Evolutionary conservation across 2,113 vertebrate species (phyloP).

Genomic region (Trogon surrucura): DNA sequence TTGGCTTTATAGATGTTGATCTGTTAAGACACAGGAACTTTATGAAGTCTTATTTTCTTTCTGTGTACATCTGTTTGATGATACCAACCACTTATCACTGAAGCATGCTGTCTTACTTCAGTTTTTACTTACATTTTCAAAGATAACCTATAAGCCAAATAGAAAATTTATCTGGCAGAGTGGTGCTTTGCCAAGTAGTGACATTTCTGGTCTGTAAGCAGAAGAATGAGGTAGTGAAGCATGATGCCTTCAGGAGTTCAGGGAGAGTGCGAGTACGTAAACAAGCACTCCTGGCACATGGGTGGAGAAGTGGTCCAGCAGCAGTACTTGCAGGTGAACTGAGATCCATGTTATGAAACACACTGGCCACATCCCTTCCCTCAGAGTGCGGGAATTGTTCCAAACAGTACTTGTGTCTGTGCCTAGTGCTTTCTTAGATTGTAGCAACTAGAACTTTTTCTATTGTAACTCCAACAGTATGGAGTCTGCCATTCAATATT

Average conservation of each 20-base stretch:
- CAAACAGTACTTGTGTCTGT: rapidly evolving
- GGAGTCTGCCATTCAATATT: neutral
- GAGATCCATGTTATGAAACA: rapidly evolving
- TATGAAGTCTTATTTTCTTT: neutral
- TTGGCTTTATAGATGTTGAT: neutral
- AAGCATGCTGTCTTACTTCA: neutral
- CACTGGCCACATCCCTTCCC: neutral
- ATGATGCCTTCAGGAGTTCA: neutral
- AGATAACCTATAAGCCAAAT: neutral
- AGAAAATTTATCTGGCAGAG: neutral
- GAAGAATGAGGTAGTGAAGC: neutral
- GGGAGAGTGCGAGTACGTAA: too few relatives aligned
- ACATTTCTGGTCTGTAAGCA: neutral
- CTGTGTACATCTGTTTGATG: neutral
- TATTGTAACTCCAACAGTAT: neutral
- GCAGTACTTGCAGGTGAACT: neutral
- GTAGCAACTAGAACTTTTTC: neutral
- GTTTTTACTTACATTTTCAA: neutral
- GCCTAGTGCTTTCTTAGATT: neutral
- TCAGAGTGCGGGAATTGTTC: neutral
- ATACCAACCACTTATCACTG: neutral
- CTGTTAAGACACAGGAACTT: neutral
- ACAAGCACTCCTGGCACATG: rapidly evolving
- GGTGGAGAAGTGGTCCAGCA: neutral
- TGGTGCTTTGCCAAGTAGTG: neutral